phyloP scores from a whole-genome alignment of 2,888 invertebrate genomes.

The Pinctada fucata region DNA sequence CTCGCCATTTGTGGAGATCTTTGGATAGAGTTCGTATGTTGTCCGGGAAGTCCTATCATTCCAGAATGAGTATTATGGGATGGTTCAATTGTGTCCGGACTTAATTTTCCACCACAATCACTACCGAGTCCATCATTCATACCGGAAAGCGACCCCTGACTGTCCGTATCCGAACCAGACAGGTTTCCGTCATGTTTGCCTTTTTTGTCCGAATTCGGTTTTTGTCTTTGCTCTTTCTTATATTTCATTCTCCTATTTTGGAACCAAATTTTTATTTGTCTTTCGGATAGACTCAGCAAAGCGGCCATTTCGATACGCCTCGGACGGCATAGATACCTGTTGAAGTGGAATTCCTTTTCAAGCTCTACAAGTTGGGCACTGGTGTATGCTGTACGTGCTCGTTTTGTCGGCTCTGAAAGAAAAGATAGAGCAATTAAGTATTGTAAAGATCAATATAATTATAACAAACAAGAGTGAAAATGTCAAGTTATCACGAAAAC shows the following conservation, averaged over 20 bases:
- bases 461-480: not conserved
- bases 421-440: not conserved
- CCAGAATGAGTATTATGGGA: conserved; percentile 19
- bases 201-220: conserved; percentile 60
- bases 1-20: conserved; percentile 38
- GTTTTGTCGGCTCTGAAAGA: conserved; percentile 79
- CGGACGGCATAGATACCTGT: conserved; percentile 87
- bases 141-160: conserved; percentile 48
- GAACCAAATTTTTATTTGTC: conserved; percentile 88
- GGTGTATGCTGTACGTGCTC: conserved; percentile 89
- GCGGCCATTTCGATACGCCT: conserved; percentile 87
- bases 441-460: not conserved
- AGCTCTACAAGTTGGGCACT: conserved; percentile 87
- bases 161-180: conserved; percentile 55
- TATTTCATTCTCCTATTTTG: conserved; percentile 76
- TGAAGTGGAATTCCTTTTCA: conserved; percentile 87
- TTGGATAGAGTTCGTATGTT: conserved; percentile 34
- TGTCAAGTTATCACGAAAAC: too few relatives aligned
- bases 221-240: conserved; percentile 74
- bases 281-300: conserved; percentile 84
- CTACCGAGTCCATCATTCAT: conserved; percentile 43
- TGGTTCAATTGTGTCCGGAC: conserved; percentile 32
- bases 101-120: conserved; percentile 58
- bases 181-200: conserved; percentile 55
- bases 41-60: conserved; percentile 46